These are phyloP conservation scores for Pedetes capensis DNA, from an alignment of 2,113 vertebrate genomes.

Conservation along the genomic window DNA sequence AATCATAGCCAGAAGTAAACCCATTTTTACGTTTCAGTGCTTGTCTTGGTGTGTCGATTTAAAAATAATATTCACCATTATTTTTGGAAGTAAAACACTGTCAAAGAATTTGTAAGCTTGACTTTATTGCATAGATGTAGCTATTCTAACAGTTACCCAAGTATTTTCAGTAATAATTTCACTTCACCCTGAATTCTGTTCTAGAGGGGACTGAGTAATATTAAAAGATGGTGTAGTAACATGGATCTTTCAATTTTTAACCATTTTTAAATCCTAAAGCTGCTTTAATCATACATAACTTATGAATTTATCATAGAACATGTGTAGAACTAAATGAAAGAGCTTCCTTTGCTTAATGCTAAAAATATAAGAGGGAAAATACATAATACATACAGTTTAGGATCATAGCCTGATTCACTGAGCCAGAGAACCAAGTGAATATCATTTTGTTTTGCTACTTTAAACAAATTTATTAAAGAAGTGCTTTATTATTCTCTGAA, in stretches of 20 bases:
- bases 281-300: not conserved
- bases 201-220: not conserved
- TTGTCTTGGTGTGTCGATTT: not conserved
- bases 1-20: not conserved
- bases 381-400: not conserved
- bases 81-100: not conserved
- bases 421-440: conserved; percentile 23
- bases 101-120: not conserved
- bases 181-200: conserved; percentile 6
- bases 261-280: conserved; percentile 18
- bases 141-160: not conserved
- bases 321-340: not conserved
- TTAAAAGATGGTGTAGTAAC: not conserved
- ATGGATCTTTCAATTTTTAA: not conserved
- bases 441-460: not conserved
- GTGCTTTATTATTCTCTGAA: conserved; percentile 6
- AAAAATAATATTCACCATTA: conserved; percentile 10
- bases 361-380: conserved; percentile 42
- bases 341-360: conserved; percentile 20
- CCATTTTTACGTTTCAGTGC: not conserved
- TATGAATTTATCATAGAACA: conserved; percentile 22
- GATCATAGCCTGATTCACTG: not conserved
- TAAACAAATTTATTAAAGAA: not conserved
- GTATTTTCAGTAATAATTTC: conserved; percentile 31
- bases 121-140: not conserved